Evolutionary conservation across 2,797 vertebrate genomes (phyloP), one percentile per base, ranked within the genome.

Genomic region (Rhodeus uyekii): DNA sequence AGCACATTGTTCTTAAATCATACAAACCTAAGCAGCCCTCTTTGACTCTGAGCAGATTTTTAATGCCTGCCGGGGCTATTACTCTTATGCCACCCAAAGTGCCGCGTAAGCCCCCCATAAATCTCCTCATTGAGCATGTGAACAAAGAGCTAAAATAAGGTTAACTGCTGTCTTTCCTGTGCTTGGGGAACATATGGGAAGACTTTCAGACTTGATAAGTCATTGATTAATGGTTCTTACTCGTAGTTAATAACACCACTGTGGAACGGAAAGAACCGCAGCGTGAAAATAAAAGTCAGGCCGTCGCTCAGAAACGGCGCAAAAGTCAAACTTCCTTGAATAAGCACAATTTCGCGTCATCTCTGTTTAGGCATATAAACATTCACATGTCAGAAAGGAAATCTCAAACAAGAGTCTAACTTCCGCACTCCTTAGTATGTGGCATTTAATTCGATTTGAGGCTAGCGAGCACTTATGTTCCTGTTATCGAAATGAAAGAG

Each of bases 381-480:
- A 53, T 67, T 68, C 34, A 10, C 34, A 24, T 76, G 55, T 76
- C 50, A 65, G 29, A 55, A 61, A 72, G 32, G 38, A 80, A 55
- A 82, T 50, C 22, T 19, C 69, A 76, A 75, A 85, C 83, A 82
- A 85, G 83, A 72, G 86, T 82, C 74, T 86, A 80, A 89, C 89
- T 44, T 68, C 80, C 86, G 86, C 85, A 64, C 77, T 85, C 74
- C 58, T 65, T 73, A 76, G 89, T 87, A 85, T 87, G 84, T 85
- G 85, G 90, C 89, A 90, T 84, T 87, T 92, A 92, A 94, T 91
- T 93, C 74, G 90, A 91, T 93, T 92, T 91, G 87, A 89, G 91
- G 84, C 86, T 88, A 88, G 85, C 87, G 77, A 89, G 87, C 85
- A 18, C 89, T 87, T 48, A 86, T 84, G 88, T 89, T 87, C 89